Evolutionary conservation across 2,113 vertebrate genomes (phyloP).

Genomic region (Ovis canadensis): DNA sequence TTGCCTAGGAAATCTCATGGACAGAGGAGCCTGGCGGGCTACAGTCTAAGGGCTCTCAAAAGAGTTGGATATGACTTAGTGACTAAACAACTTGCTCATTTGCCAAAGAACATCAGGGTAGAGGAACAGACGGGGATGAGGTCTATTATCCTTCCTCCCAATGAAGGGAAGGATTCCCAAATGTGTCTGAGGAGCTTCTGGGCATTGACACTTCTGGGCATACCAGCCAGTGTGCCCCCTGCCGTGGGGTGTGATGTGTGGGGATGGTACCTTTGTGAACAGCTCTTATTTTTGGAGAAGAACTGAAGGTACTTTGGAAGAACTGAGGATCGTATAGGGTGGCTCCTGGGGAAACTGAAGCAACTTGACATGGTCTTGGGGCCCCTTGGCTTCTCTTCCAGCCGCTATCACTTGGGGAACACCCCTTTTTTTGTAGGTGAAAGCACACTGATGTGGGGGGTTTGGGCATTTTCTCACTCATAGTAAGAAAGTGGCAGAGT

Average conservation of each 20-base stretch:
- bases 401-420: neutral
- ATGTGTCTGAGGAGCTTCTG: neutral
- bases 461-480: neutral
- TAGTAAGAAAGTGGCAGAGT: neutral
- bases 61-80: neutral
- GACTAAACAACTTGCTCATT: neutral
- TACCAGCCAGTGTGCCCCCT: neutral
- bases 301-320: neutral
- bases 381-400: neutral
- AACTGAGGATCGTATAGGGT: neutral
- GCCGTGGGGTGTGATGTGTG: neutral
- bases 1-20: neutral
- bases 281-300: neutral
- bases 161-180: neutral
- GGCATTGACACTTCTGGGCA: fast-evolving
- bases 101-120: neutral
- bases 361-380: neutral
- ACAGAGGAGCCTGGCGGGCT: neutral
- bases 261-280: neutral
- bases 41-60: neutral
- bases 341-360: neutral
- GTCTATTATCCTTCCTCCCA: neutral
- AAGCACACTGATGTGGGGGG: neutral
- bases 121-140: neutral
- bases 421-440: neutral